Conservation (phyloP, 1,140 invertebrate genomes). For the Drosophila guanche region DNA sequence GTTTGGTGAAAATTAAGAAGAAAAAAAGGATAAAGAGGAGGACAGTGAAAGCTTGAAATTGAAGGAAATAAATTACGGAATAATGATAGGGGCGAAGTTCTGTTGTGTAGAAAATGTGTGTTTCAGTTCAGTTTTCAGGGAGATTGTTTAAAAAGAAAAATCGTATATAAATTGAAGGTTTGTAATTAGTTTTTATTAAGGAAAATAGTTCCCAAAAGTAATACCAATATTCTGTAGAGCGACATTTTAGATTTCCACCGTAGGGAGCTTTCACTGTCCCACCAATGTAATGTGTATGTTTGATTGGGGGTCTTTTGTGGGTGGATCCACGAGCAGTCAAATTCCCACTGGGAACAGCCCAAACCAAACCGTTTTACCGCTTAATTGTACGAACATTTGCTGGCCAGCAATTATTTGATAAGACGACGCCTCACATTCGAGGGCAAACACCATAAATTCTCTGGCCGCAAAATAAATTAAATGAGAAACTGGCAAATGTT, state of each 20-base stretch:
- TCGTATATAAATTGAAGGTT: too few species aligned
- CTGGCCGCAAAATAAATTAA: constrained; percentile 74
- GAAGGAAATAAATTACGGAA: too few species aligned
- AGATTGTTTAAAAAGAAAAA: constrained; percentile 1
- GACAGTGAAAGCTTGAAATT: too few species aligned
- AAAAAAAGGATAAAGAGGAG: constrained; percentile 13
- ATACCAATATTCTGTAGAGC: too few species aligned
- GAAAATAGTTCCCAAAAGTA: too few species aligned
- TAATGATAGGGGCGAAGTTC: too few species aligned
- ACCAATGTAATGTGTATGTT: too few species aligned
- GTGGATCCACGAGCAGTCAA: constrained; percentile 1
- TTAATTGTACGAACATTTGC: constrained; percentile 80
- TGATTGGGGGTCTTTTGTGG: too few species aligned
- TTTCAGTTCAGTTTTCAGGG: background rate
- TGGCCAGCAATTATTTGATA: constrained; percentile 83
- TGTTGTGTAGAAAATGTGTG: constrained; percentile 15
- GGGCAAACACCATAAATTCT: constrained; percentile 63
- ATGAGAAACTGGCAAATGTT: constrained; percentile 71
- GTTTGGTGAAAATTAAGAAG: background rate
- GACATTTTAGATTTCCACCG: too few species aligned
- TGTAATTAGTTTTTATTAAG: too few species aligned
- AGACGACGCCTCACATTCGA: constrained; percentile 69
- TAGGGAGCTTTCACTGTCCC: too few species aligned
- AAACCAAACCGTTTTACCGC: constrained; percentile 58
- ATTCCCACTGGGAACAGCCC: constrained; percentile 9